Percentiles rank a stretch among this genome's conserved stretches.
Conservation (phyloP, 2,888 invertebrate genomes). For the Dicyrtomina minuta region DNA sequence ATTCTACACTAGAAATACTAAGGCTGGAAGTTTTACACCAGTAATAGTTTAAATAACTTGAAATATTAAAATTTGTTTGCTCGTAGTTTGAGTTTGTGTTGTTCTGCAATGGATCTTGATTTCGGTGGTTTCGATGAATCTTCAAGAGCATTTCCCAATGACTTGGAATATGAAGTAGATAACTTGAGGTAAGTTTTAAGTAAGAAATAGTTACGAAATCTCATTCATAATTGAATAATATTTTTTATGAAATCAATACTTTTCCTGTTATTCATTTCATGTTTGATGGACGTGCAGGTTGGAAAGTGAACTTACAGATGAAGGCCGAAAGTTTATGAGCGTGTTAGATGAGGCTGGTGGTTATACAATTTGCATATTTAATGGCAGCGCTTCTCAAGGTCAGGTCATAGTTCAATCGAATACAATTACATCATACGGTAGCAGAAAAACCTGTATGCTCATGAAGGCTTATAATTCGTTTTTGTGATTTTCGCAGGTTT, state of each 20-base stretch:
- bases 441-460: too few relatives aligned
- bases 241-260: neutral
- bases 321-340: neutral
- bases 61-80: too few relatives aligned
- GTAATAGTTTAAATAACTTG: too few relatives aligned
- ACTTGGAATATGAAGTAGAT: neutral
- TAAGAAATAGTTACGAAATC: neutral
- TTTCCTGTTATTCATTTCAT: neutral
- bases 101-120: too few relatives aligned
- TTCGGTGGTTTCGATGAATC: conserved; percentile 7
- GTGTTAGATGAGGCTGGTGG: neutral
- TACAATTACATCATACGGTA: neutral
- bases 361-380: conserved; percentile 4
- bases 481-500: neutral
- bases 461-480: too few relatives aligned
- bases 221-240: neutral
- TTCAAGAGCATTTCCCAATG: conserved; percentile 1
- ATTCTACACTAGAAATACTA: too few relatives aligned
- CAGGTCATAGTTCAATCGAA: neutral
- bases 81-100: too few relatives aligned
- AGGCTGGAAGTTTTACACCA: too few relatives aligned
- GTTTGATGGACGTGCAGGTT: neutral
- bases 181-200: neutral
- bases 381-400: conserved; percentile 12
- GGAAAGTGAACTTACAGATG: neutral